Evolutionary conservation across 2,888 invertebrate genomes (phyloP).

Genomic region (Lasioglossum lativentre): DNA sequence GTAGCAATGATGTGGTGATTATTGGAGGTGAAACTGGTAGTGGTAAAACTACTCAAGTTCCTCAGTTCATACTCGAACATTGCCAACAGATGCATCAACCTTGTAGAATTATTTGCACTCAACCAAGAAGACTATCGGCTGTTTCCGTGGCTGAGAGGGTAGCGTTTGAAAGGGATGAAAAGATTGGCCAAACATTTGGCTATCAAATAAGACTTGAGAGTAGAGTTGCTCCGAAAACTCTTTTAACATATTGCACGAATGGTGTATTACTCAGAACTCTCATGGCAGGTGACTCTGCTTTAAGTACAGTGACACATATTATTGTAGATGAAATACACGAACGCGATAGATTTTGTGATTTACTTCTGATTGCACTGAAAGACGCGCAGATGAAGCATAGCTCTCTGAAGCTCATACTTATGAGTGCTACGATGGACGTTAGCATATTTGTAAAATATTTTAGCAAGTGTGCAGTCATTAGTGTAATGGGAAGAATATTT

Average conservation of each 20-base stretch:
- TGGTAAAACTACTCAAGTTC: slow-evolving; percentile 98
- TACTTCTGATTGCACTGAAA: slow-evolving; percentile 93
- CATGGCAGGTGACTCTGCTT: slow-evolving; percentile 91
- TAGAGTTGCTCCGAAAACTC: slow-evolving; percentile 91
- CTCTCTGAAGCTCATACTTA: slow-evolving; percentile 93
- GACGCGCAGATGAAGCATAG: slow-evolving; percentile 90
- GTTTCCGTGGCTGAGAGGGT: slow-evolving; percentile 95
- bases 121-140: slow-evolving; percentile 96
- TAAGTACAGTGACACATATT: slow-evolving; percentile 92
- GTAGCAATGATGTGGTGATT: slow-evolving; percentile 87
- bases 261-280: slow-evolving; percentile 95
- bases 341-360: slow-evolving; percentile 96
- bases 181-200: slow-evolving; percentile 90
- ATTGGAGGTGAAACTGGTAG: slow-evolving; percentile 95
- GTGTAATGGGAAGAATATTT: slow-evolving; percentile 91
- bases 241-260: slow-evolving; percentile 96
- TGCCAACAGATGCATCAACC: slow-evolving; percentile 87
- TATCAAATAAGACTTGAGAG: slow-evolving; percentile 97
- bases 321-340: slow-evolving; percentile 98
- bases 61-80: slow-evolving; percentile 95
- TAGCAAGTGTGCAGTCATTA: slow-evolving; percentile 90
- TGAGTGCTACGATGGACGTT: slow-evolving; percentile 97
- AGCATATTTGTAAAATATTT: slow-evolving; percentile 94
- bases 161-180: slow-evolving; percentile 90
- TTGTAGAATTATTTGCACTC: slow-evolving; percentile 96